Percentiles rank a stretch among this genome's conserved stretches.
These are phyloP conservation scores for Cirrhinus mrigala DNA, from an alignment of 2,797 vertebrate species.

Conservation along the genomic window DNA sequence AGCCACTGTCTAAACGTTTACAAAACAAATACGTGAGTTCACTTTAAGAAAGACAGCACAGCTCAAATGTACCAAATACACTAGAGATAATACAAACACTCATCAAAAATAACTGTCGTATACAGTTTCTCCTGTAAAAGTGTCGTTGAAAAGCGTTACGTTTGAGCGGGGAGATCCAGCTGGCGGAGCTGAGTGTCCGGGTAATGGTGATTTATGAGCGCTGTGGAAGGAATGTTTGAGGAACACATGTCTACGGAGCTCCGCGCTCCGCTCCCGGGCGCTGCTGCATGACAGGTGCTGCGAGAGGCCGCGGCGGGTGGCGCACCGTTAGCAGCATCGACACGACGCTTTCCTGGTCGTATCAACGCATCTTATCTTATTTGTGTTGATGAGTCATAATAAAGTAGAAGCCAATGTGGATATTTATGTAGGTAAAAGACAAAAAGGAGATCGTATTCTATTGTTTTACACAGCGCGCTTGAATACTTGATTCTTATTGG, in stretches of 20 bases:
- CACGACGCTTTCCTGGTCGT: not conserved
- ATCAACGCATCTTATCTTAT: not conserved
- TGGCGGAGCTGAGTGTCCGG: constrained; percentile 29
- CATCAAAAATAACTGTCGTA: not conserved
- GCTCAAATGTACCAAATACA: not conserved
- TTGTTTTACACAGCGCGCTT: too few species aligned
- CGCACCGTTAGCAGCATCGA: constrained; percentile 60
- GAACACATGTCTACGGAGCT: constrained; percentile 28
- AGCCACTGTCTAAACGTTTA: not conserved
- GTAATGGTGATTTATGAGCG: constrained; percentile 44
- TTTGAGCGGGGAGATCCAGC: constrained; percentile 15
- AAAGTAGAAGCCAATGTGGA: not conserved
- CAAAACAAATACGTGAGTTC: not conserved
- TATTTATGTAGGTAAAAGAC: not conserved
- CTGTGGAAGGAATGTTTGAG: constrained; percentile 48
- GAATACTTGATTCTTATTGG: not conserved
- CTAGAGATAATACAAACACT: not conserved
- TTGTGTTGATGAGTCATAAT: constrained; percentile 12
- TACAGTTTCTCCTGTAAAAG: constrained; percentile 8
- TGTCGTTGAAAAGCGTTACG: not conserved
- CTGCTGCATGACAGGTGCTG: constrained; percentile 39
- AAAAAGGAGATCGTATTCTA: not conserved
- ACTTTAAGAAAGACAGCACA: not conserved
- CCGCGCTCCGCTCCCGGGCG: not conserved
- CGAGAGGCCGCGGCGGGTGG: not conserved